Evolutionary conservation across 2,888 invertebrate genomes (phyloP).

Genomic region (Emmelina monodactyla): DNA sequence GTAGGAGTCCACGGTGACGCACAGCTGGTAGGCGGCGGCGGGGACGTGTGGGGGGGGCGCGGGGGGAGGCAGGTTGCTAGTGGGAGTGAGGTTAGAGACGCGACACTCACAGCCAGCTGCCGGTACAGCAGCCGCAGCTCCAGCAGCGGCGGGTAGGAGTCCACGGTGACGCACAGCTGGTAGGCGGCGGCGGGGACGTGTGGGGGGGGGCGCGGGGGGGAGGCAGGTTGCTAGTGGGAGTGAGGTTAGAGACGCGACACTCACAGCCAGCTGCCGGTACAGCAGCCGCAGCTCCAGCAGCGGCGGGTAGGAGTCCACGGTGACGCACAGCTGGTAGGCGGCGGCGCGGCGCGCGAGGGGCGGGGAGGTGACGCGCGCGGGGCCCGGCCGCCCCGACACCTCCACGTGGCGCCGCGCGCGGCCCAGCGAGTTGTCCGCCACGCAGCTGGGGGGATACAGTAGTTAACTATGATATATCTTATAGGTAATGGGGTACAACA

Average conservation of each 20-base stretch:
- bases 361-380: constrained; percentile 72
- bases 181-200: too few species aligned
- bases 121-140: constrained; percentile 74
- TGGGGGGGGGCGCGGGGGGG: too few species aligned
- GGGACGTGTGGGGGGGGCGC: too few species aligned
- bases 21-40: constrained; percentile 72
- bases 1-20: constrained; percentile 77
- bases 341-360: constrained; percentile 68
- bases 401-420: constrained; percentile 75
- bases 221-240: too few species aligned
- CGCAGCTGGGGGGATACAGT: constrained; percentile 69
- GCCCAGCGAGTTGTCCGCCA: constrained; percentile 74
- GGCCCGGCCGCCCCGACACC: constrained; percentile 74
- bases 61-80: neutral
- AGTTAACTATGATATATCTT: too few species aligned
- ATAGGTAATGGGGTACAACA: too few species aligned
- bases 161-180: constrained; percentile 42
- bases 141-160: constrained; percentile 75
- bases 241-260: too few species aligned
- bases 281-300: constrained; percentile 74
- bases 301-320: constrained; percentile 76
- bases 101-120: constrained; percentile 67
- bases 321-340: constrained; percentile 73
- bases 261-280: constrained; percentile 73
- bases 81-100: neutral